Conservation (phyloP, 1,140 invertebrate genomes). For the Pygmarrhopalites habei region DNA sequence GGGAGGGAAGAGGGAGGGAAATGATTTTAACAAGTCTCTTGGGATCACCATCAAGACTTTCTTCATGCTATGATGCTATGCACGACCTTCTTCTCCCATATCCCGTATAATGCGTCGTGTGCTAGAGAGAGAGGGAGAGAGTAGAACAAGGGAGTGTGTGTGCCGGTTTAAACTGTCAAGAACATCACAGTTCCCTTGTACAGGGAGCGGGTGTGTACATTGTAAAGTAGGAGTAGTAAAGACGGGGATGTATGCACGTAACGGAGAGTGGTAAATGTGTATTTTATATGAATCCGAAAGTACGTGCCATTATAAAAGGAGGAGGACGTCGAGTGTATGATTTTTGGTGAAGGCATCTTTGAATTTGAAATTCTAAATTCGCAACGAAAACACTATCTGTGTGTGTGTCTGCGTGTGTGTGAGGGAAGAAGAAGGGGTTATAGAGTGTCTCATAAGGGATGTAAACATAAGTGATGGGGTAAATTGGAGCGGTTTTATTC, state of each 20-base stretch:
- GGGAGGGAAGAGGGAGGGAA: background rate
- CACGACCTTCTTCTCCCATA: background rate
- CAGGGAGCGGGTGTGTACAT: background rate
- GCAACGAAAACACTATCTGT: no score
- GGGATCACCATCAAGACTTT: background rate
- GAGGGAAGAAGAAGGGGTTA: background rate
- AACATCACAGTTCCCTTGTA: background rate
- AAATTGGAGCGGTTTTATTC: background rate
- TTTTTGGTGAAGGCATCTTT: no score
- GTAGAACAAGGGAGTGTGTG: background rate
- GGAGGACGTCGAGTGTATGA: background rate
- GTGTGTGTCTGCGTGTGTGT: no score
- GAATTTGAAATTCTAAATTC: no score
- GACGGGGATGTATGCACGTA: background rate
- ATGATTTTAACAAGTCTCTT: constrained; percentile 3
- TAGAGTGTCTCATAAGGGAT: background rate
- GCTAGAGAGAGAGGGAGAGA: background rate
- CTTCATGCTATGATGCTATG: background rate
- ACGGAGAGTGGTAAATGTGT: background rate
- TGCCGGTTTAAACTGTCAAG: background rate
- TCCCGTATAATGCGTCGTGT: background rate
- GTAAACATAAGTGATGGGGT: no score
- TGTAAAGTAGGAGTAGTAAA: background rate
- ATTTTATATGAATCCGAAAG: background rate
- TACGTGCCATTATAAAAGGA: background rate